Evolutionary conservation across 2,888 invertebrate species (phyloP), one percentile per base, ranked within the genome.

Genomic region (Parelbella ahira): DNA sequence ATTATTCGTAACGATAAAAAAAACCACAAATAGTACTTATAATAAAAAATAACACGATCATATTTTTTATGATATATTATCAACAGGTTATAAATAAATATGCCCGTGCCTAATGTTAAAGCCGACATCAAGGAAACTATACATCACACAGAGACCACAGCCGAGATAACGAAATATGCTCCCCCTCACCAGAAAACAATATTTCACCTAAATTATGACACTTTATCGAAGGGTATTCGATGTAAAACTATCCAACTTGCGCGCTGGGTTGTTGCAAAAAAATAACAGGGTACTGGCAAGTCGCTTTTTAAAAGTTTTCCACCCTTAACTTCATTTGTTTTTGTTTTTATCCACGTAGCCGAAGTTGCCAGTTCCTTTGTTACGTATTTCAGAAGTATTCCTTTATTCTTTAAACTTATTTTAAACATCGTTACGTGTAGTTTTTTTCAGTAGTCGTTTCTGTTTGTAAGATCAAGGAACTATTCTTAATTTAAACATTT

Each of bases 121-220:
- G n/a, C n/a, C n/a, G n/a, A n/a, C n/a, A n/a, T n/a, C n/a, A n/a
- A n/a, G n/a, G 27, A 62, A 63, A 56, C 58, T 54, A 58, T 61
- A 60, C 61, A 54, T 68, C 60, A 57, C 54, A 68, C 60, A 56
- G 56, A 63, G 62, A 56, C 68, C 68, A 54, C 68, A 70, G 71
- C 70, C 67, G 69, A 64, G 64, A 66, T 68, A 71, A 64, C 65
- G 60, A 66, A 70, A 70, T 72, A 73, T 71, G 69, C 58, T 70
- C 58, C 58, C 57, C 32, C 53, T 61, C 51, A 50, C 53, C 60
- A 66, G 60, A 64, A 63, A 72, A 77, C 72, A 74, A 75, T 78
- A 76, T 75, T 70, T 81, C 72, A 79, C 64, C 56, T 68, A 75
- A 76, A 80, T 78, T 77, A 78, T 77, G 79, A 75, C 81, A 79